Evolutionary conservation across 2,888 invertebrate genomes (phyloP), one percentile per base, ranked within the genome.

Genomic region (Polydrusus cervinus): DNA sequence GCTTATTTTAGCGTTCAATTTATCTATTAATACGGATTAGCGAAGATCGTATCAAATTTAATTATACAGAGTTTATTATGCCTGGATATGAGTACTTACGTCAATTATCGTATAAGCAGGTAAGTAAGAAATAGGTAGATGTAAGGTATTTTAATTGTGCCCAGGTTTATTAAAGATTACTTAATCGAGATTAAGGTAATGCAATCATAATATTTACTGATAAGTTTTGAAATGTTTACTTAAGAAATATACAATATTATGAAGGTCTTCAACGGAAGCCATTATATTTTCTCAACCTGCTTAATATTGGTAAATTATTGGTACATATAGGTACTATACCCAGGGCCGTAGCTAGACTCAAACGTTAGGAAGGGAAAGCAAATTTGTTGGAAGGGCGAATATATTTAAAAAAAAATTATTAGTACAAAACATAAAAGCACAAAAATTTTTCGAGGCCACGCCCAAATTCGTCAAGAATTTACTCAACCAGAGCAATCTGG

Each of bases 11-110:
- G 20, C 49, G 38, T 57, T 65, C 70, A 70, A 74, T 34, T 74
- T 74, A 74, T 70, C 74, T 74, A 74, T 70, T 74, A 74, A 70
- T 70, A 74, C 64, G 60, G 74, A 74, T 74, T 70, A 74, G 74
- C 70, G 47, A 70, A 74, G 74, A 74, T 74, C 64, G 65, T 74
- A 74, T 74, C 74, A 66, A 66, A 70, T 70, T 74, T 74, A 74
- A 74, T 74, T 66, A 74, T 53, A 74, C 53, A 20, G 68, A 73
- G 67, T 64, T 62, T 62, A 55, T 53, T 68, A 68, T 68, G 68
- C 30, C 34, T 13, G 20, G n/a, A 68, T 68, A 71, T 64, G 25
- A 45, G 71, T 64, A 25, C 71, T 53, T 64, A 62, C 51, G 38
- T 64, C 64, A 71, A 71, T 71, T 71, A 71, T 55, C 53, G 53